phyloP scores from a whole-genome alignment of 2,888 invertebrate genomes.

The Platypus cylindrus region DNA sequence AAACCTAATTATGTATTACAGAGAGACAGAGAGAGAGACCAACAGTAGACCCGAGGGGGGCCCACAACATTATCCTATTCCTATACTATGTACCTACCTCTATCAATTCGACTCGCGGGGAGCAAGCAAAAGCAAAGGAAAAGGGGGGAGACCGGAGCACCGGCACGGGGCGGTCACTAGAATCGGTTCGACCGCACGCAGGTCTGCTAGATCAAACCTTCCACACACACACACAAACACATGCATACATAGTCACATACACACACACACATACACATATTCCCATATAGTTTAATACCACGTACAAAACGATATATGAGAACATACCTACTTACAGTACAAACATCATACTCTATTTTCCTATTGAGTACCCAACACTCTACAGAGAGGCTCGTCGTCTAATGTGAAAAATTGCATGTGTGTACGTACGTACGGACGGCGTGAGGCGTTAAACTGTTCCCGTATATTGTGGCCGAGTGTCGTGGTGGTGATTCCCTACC shows the following conservation, averaged over 20 bases:
- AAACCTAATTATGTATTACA: conserved; percentile 14
- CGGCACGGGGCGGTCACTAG: conserved; percentile 14
- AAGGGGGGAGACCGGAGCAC: conserved; percentile 6
- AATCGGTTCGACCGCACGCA: conserved; percentile 32
- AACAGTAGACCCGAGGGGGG: conserved; percentile 17
- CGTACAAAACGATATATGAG: neutral
- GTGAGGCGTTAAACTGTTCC: too few relatives aligned
- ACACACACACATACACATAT: conserved; percentile 29
- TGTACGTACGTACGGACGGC: too few relatives aligned
- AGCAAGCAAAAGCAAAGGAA: conserved; percentile 21
- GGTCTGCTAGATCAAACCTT: conserved; percentile 24
- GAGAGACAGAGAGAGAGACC: conserved; percentile 25
- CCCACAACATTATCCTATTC: too few relatives aligned
- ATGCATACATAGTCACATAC: too few relatives aligned
- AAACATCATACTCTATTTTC: too few relatives aligned
- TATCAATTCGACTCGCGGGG: conserved; percentile 21
- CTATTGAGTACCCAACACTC: too few relatives aligned
- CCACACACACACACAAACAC: conserved; percentile 25
- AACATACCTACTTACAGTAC: neutral
- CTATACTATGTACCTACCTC: too few relatives aligned
- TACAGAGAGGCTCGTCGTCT: too few relatives aligned
- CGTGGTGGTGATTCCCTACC: too few relatives aligned
- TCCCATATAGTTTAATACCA: conserved; percentile 15
- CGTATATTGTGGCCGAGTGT: too few relatives aligned
- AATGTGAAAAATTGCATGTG: too few relatives aligned